Base-by-base conservation (phyloP, 2,113 vertebrate species). In the Otocyon megalotis region DNA sequence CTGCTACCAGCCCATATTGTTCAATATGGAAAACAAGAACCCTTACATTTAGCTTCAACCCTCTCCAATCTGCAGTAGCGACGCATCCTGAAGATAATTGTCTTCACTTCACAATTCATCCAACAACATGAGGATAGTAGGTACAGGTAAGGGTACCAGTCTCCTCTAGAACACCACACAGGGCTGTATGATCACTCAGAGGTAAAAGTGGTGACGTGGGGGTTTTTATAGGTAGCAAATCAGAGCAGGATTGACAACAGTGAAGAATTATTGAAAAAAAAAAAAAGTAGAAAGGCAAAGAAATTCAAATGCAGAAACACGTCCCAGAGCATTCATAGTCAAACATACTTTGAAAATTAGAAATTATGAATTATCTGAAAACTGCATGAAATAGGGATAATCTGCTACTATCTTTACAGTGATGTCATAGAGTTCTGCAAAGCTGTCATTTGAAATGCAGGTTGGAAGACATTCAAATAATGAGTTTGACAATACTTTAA, bases 401-500 rank as follows among this genome's bases (percentile, higher is more conserved):
- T 30, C 35, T 58, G 16, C 14, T 20, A 84, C 16, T 83, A 9
- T 15, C 14, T 93, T 88, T 79, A 77, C n/a, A 16, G 14, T 65
- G 22, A 94, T 60, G 14, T 58, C 48, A 80, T 48, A 74, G 26
- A 90, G 10, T 63, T 97, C 6, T 82, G 10, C 16, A 94, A 95
- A 62, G 14, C 3, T 95, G 17, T 81, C 30, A 71, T 97, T 97
- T 56, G 53, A 89, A 82, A 74, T 48, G 15, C 19, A 96, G 0
- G 48, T 90, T 95, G n/a, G 81, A 93, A 94, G 94, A 77, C 54
- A 97, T 93, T 85, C 76, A 98, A 97, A 97, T 22, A 96, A 77
- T 84, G 67, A 88, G 48, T 93, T 94, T 81, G 19, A 35, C 35
- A 97, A 37, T 13, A 88, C 24, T 76, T 94, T 58, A 56, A 72